These are phyloP conservation scores for Epizoanthus ramosus DNA, from an alignment of 92 coral and sea anemone genomes.

Conservation along the genomic window DNA sequence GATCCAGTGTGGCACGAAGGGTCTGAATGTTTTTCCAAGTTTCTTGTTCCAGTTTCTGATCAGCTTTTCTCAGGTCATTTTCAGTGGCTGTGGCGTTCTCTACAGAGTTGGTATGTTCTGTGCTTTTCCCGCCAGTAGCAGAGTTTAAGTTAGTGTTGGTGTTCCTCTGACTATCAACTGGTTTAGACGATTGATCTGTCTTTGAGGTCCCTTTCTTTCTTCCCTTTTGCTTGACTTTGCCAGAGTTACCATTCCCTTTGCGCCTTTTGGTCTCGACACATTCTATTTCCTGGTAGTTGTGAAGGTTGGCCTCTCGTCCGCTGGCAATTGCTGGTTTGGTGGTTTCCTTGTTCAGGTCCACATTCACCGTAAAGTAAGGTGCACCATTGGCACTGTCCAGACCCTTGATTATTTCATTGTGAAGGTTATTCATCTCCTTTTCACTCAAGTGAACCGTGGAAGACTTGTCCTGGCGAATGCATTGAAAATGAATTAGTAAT, in stretches of 20 bases:
- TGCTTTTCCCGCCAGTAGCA: neutral
- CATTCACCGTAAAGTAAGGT: slow-evolving; percentile 13
- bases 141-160: neutral
- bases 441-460: slow-evolving; percentile 40
- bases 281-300: slow-evolving; percentile 4
- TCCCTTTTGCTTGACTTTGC: neutral
- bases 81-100: neutral
- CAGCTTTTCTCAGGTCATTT: neutral
- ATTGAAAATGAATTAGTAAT: neutral
- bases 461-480: slow-evolving; percentile 19
- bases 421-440: slow-evolving; percentile 40
- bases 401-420: slow-evolving; percentile 45
- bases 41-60: neutral
- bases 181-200: neutral
- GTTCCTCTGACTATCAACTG: neutral
- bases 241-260: neutral
- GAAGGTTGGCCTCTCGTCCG: neutral
- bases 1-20: slow-evolving; percentile 47
- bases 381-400: slow-evolving; percentile 32
- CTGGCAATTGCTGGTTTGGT: neutral
- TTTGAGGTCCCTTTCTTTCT: neutral
- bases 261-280: neutral
- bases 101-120: neutral
- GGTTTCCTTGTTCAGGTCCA: slow-evolving; percentile 25
- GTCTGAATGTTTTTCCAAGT: slow-evolving; percentile 10